Evolutionary conservation across 2,888 invertebrate species (phyloP).

Genomic region (Drosophila siamana): DNA sequence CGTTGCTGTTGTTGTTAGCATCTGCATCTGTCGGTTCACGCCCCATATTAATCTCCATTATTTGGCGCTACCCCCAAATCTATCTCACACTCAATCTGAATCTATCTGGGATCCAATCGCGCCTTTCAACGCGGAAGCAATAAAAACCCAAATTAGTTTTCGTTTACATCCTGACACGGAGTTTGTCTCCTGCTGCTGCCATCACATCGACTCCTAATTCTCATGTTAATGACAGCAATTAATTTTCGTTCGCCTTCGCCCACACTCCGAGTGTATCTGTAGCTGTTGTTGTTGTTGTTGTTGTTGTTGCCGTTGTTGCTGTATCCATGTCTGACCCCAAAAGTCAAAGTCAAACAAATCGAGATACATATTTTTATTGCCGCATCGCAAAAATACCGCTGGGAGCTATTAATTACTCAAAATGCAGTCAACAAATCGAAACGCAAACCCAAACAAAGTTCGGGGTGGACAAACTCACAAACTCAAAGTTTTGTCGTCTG

Average conservation of each 20-base stretch:
- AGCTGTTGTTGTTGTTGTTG: slow-evolving; percentile 1
- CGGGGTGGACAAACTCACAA: slow-evolving; percentile 24
- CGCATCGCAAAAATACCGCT: slow-evolving; percentile 69
- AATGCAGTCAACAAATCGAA: slow-evolving; percentile 53
- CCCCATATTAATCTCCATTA: slow-evolving; percentile 77
- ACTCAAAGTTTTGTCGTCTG: slow-evolving; percentile 20
- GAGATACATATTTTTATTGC: slow-evolving; percentile 76
- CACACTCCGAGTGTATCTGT: slow-evolving; percentile 27
- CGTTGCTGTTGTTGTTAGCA: slow-evolving; percentile 28
- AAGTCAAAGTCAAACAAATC: slow-evolving; percentile 70
- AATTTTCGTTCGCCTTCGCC: slow-evolving; percentile 59
- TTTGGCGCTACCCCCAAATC: slow-evolving; percentile 33
- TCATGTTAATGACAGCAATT: slow-evolving; percentile 76
- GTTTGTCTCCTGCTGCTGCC: slow-evolving; percentile 18
- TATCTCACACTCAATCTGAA: slow-evolving; percentile 17
- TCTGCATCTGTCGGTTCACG: slow-evolving; percentile 59
- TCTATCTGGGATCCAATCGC: slow-evolving; percentile 28
- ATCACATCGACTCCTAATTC: slow-evolving; percentile 51
- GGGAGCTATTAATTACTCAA: slow-evolving; percentile 82
- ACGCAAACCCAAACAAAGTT: slow-evolving; percentile 3
- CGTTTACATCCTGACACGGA: slow-evolving; percentile 70
- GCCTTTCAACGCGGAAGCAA: slow-evolving; percentile 78
- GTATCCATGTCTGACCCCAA: slow-evolving; percentile 45
- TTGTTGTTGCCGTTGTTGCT: slow-evolving; percentile 1
- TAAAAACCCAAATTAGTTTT: slow-evolving; percentile 79